Evolutionary conservation across 2,797 vertebrate species (phyloP).

Genomic region (Sebastolobus altivelis): DNA sequence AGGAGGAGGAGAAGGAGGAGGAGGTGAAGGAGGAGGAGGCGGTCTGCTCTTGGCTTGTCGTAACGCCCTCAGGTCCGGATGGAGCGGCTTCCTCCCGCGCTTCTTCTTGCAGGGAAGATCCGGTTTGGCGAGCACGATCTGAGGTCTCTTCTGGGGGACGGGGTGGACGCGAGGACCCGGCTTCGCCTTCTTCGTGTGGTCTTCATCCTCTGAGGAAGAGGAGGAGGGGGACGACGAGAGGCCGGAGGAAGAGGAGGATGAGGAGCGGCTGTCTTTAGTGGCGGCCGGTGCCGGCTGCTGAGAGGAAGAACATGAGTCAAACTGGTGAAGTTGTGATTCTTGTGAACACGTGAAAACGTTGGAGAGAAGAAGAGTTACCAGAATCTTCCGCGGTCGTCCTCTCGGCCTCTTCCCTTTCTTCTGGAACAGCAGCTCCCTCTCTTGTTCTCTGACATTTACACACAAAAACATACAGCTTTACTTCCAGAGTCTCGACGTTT

Average conservation of each 20-base stretch:
- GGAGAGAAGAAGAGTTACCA: conserved; percentile 68
- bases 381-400: conserved; percentile 91
- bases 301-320: background rate
- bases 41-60: conserved; percentile 80
- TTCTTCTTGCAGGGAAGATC: conserved; percentile 88
- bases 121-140: conserved; percentile 89
- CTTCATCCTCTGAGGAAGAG: conserved; percentile 91
- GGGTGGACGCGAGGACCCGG: conserved; percentile 86
- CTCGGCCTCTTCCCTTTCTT: conserved; percentile 92
- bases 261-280: conserved; percentile 67
- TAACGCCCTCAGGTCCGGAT: conserved; percentile 88
- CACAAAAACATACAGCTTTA: no score
- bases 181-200: conserved; percentile 86
- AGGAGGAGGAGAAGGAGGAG: background rate
- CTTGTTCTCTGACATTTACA: conserved; percentile 86
- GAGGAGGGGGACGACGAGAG: conserved; percentile 76
- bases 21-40: background rate
- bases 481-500: no score
- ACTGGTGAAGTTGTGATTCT: background rate
- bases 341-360: no score
- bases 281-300: conserved; percentile 50
- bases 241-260: conserved; percentile 76
- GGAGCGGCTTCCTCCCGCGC: conserved; percentile 91
- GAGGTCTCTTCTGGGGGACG: conserved; percentile 92
- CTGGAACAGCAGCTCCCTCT: conserved; percentile 91